Conservation (phyloP, 2,797 vertebrate genomes). For the Hydrophis major region DNA sequence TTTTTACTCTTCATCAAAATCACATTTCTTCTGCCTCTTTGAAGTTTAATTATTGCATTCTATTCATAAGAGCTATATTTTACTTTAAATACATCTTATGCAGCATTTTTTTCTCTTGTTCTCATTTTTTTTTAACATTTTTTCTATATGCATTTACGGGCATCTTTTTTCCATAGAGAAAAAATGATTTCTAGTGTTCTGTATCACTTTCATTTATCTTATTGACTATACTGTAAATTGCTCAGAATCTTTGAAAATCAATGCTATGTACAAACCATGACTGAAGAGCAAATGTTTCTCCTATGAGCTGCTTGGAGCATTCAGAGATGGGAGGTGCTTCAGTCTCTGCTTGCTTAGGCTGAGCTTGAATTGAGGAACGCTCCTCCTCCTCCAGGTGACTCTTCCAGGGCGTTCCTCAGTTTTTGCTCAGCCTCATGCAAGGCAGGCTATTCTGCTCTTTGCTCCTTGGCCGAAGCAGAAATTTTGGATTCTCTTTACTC, state of each 20-base stretch:
- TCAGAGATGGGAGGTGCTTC: no score
- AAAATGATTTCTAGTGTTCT: not conserved
- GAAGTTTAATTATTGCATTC: not conserved
- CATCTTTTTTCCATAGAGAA: not conserved
- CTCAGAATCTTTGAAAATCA: not conserved
- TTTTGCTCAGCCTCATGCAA: no score
- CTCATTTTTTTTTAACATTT: not conserved
- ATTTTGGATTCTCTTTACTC: no score
- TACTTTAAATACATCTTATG: not conserved
- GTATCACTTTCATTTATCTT: not conserved
- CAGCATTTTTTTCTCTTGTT: not conserved
- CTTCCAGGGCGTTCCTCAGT: no score
- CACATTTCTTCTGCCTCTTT: not conserved
- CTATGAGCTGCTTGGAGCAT: no score
- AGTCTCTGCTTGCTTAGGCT: no score
- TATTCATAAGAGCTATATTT: not conserved
- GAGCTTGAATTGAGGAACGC: no score
- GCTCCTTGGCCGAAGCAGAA: no score
- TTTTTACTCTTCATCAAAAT: not conserved
- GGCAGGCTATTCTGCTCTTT: no score
- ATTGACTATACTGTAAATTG: not conserved
- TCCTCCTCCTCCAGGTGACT: no score
- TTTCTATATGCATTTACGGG: not conserved
- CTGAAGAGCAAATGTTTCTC: not conserved
- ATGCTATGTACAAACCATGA: not conserved